Percentiles rank a stretch among this genome's conserved stretches.
Evolutionary conservation across 2,113 vertebrate species (phyloP).

Genomic region (Prunella himalayana): DNA sequence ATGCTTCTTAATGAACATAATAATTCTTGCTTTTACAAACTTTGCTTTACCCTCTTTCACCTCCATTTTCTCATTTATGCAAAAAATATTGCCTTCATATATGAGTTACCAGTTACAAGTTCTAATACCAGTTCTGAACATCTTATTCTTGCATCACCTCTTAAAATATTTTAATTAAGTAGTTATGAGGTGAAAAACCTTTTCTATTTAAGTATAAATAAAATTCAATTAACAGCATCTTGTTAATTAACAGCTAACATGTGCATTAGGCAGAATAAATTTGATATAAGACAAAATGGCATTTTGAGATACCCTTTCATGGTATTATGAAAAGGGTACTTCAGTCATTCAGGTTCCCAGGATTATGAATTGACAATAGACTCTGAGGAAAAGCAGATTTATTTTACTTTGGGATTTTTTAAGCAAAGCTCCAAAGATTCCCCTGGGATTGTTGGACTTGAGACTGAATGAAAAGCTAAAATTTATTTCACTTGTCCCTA

Average conservation of each 20-base stretch:
- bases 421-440: background rate
- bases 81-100: background rate
- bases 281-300: background rate
- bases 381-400: background rate
- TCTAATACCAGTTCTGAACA: background rate
- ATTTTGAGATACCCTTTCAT: background rate
- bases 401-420: background rate
- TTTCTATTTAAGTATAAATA: background rate
- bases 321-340: background rate
- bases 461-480: background rate
- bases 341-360: background rate
- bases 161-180: background rate
- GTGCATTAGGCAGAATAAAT: background rate
- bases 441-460: background rate
- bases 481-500: background rate
- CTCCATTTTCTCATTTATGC: background rate
- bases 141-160: background rate
- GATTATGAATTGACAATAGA: background rate
- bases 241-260: background rate
- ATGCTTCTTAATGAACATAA: background rate
- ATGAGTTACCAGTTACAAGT: background rate
- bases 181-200: background rate
- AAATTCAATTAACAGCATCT: background rate
- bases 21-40: background rate
- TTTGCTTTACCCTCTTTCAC: background rate